Evolutionary conservation across 2,113 vertebrate genomes (phyloP).

Genomic region (Lampris incognitus): DNA sequence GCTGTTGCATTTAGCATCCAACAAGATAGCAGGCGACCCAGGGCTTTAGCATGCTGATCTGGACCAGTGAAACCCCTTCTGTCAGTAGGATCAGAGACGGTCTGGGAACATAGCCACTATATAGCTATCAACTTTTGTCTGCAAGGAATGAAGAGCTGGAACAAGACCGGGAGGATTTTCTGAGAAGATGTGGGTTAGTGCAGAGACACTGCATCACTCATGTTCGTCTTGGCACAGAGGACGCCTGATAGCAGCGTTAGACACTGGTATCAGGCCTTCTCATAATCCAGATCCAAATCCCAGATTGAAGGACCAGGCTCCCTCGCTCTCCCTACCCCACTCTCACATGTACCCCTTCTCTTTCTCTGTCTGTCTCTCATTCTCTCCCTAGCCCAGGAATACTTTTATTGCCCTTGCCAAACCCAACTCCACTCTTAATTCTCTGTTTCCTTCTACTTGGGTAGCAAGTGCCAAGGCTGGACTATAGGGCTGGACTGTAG

Average conservation of each 20-base stretch:
- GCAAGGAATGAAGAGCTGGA: not conserved
- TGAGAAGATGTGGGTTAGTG: not conserved
- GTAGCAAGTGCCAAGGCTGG: conserved; percentile 77
- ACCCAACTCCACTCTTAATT: conserved; percentile 30
- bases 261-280: conserved; percentile 74
- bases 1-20: conserved; percentile 66
- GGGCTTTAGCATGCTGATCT: conserved; percentile 25
- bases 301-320: conserved; percentile 79
- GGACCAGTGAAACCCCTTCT: conserved; percentile 41
- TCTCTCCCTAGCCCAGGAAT: conserved; percentile 61
- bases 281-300: conserved; percentile 80
- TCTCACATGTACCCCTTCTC: conserved; percentile 20
- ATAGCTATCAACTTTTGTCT: conserved; percentile 14
- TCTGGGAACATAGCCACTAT: conserved; percentile 4
- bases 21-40: conserved; percentile 48
- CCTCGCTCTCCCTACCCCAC: conserved; percentile 27
- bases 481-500: conserved; percentile 63
- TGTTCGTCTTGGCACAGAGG: conserved; percentile 8
- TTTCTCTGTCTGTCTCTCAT: conserved; percentile 58
- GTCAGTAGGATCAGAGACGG: conserved; percentile 28
- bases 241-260: conserved; percentile 71
- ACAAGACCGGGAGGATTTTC: conserved; percentile 34
- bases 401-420: conserved; percentile 49
- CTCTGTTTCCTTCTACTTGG: conserved; percentile 59
- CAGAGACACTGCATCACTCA: conserved; percentile 19